Conservation (phyloP, 2,113 vertebrate species). For the Eptatretus burgeri region DNA sequence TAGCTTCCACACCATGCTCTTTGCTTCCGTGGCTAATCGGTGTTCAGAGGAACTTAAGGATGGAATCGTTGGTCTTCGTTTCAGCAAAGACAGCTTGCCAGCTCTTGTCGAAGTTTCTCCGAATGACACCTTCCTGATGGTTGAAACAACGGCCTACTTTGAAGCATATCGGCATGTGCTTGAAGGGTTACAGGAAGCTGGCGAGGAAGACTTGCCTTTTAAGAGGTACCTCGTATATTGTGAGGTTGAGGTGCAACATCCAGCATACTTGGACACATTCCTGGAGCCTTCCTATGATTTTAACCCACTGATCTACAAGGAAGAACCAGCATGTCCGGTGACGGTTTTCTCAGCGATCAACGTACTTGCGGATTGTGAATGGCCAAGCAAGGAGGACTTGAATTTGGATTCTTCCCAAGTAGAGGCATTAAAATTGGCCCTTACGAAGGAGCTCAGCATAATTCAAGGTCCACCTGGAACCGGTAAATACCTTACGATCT, state of each 20-base stretch:
- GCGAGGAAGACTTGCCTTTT: constrained; percentile 11
- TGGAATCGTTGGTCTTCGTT: constrained; percentile 36
- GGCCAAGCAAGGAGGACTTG: constrained; percentile 7
- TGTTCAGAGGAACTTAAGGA: constrained; percentile 19
- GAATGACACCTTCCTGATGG: constrained; percentile 26
- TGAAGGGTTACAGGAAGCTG: constrained; percentile 13
- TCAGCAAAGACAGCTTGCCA: constrained; percentile 28
- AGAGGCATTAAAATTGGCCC: constrained; percentile 11
- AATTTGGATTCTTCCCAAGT: constrained; percentile 12
- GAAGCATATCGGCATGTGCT: constrained; percentile 15
- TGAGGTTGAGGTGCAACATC: constrained; percentile 8
- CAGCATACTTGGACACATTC: constrained; percentile 10
- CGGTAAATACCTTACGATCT: constrained; percentile 9
- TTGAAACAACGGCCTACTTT: constrained; percentile 15
- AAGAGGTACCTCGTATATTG: constrained; percentile 13
- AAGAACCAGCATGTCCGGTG: no score
- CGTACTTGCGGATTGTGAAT: not conserved
- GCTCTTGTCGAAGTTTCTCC: constrained; percentile 23
- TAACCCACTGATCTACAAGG: not conserved
- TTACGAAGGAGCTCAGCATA: constrained; percentile 13
- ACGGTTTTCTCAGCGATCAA: not conserved
- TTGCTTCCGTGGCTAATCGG: constrained; percentile 46
- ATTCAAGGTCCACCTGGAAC: constrained; percentile 16
- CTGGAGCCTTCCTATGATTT: not conserved
- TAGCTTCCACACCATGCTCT: constrained; percentile 51